Evolutionary conservation across 2,888 invertebrate species (phyloP).

Genomic region (Portevinia maculata): DNA sequence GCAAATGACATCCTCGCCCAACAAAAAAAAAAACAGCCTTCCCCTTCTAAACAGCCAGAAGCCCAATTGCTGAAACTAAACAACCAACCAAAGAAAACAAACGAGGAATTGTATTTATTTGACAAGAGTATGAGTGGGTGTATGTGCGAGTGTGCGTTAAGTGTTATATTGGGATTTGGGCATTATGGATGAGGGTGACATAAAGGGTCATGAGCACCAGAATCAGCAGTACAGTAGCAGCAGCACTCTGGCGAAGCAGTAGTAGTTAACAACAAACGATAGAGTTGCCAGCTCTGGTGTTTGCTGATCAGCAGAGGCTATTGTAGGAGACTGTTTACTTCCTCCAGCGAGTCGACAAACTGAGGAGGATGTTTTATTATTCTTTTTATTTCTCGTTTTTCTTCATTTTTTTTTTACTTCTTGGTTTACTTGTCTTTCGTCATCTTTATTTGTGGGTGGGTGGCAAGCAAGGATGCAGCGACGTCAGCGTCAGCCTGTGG

Average conservation of each 20-base stretch:
- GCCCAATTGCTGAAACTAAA: conserved; percentile 42
- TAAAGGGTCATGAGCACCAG: conserved; percentile 37
- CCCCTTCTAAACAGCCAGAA: conserved; percentile 2
- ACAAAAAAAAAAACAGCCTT: background rate
- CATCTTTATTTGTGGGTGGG: conserved; percentile 59
- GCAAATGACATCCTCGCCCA: conserved; percentile 27
- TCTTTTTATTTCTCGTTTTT: conserved; percentile 8
- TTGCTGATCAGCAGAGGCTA: background rate
- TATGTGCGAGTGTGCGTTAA: background rate
- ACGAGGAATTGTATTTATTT: conserved; percentile 53
- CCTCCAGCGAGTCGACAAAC: conserved; percentile 51
- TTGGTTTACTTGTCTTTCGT: conserved; percentile 41
- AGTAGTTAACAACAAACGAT: conserved; percentile 42
- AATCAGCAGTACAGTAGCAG: conserved; percentile 21
- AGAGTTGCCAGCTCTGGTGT: conserved; percentile 34
- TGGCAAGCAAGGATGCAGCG: conserved; percentile 34
- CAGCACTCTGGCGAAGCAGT: conserved; percentile 21
- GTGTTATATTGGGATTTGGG: conserved; percentile 48
- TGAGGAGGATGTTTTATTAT: conserved; percentile 58
- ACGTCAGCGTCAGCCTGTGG: conserved; percentile 47
- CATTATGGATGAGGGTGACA: conserved; percentile 43
- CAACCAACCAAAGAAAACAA: conserved; percentile 61
- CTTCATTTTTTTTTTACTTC: conserved; percentile 5
- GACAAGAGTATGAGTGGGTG: background rate
- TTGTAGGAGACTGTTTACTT: conserved; percentile 42